Base-by-base conservation (phyloP, 2,113 vertebrate species). In the Lates calcarifer region DNA sequence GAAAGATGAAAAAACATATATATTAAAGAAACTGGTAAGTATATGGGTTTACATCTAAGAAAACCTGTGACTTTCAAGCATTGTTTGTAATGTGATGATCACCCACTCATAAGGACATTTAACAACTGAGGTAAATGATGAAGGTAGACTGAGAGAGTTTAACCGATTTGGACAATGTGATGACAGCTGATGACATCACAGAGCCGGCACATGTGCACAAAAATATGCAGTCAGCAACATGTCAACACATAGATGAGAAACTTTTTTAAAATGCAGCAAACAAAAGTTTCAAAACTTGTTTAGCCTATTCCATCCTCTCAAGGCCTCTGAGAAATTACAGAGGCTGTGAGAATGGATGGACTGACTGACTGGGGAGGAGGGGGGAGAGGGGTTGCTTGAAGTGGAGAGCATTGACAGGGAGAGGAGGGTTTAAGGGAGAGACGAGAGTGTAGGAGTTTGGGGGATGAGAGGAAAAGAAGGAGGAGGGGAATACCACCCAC, bases 401-500 rank as follows among this genome's bases (percentile, higher is more conserved):
- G 56, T 17, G 31, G 64, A 63, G 49, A 74, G 74, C 12, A 77
- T 6, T 53, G 69, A 61, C 35, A 17, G 68, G 56, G 49, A 45
- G 74, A 79, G 71, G 71, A 79, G 56, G 41, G 71, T 37, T 81
- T 70, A 74, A 49, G 35, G 41, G 33, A 62, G 68, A 79, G 79
- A 69, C 37, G 69, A 81, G 84, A 78, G 84, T 76, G 79, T 83
- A 73, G 72, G 84, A 84, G 86, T 89, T 82, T 81, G 82, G 70
- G 78, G 74, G 85, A 79, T 66, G 79, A 82, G 78, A 83, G 81
- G 62, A 57, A 7, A 61, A 70, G 77, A 79, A 75, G 65, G 77
- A 70, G 83, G 85, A 88, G 88, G 87, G 83, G 75, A 81, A 94
- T 95, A 89, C 95, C 95, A 95, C 95, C 95, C 95, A 95, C 92